Base-by-base conservation (phyloP, 53 echinoderm and acorn worm genomes). In the Glandiceps talaboti region DNA sequence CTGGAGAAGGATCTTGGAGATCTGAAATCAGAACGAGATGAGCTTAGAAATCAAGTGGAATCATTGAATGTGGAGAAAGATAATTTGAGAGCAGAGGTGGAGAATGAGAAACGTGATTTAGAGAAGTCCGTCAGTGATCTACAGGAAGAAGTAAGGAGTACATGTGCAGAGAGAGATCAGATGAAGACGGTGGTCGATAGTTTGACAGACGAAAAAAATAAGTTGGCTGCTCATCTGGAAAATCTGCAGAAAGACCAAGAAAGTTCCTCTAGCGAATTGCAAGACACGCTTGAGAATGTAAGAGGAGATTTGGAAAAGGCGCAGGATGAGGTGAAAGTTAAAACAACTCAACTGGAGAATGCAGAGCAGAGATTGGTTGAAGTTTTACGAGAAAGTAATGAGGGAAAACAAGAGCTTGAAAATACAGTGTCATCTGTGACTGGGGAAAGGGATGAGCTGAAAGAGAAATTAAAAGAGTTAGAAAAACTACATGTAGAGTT, bases 401-500 rank as follows among this genome's bases (percentile, higher is more conserved):
- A 75, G 12, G 76, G 27, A n/a, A 29, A 76, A 14, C 64, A 85
- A 30, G 30, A 64, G 26, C 25, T 45, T 25, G 45, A 30, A 80
- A 74, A 88, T 27, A 64, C 86, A 80, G 74, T 80, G 28, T 30
- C 80, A 29, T 75, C 26, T 32, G 33, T 76, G 27, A 30, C 73
- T 10, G 74, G 29, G 32, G 74, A 73, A 30, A 86, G 84, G 73
- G 86, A 84, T 30, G 84, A 84, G 73, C 33, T 81, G 30, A 31
- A 33, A 74, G 33, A 80, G 26, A 30, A 74, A 73, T 6, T 83
- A 45, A 27, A 45, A 75, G 78, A 33, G 25, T 80, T 94, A 1
- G 80, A 87, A 72, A 89, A 93, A 45, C 93, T 89, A 77, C 88
- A 88, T 27, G 82, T 89, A 30, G 92, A 97, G 82, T 92, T 92